These are phyloP conservation scores for Cantharis nigra DNA, from an alignment of 2,888 invertebrate genomes.

Conservation along the genomic window DNA sequence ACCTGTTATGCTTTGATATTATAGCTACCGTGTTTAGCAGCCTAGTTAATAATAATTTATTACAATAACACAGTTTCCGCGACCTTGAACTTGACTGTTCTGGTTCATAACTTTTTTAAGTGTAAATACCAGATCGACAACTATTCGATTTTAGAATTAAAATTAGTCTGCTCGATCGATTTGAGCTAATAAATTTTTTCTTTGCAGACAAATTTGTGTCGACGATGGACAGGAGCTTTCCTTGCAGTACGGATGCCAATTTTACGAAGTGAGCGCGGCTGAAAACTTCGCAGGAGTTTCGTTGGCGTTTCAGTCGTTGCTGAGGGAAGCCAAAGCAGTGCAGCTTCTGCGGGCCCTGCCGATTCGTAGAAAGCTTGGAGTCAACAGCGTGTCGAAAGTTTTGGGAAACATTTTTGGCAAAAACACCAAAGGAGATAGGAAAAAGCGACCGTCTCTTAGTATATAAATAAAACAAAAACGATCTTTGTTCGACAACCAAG, in stretches of 20 bases:
- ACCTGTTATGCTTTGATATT: background rate
- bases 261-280: conserved; percentile 84
- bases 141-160: background rate
- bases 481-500: background rate
- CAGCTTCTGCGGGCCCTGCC: conserved; percentile 70
- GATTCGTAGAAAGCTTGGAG: conserved; percentile 73
- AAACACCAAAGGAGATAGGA: conserved; percentile 75
- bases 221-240: conserved; percentile 82
- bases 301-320: conserved; percentile 76
- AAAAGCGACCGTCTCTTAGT: conserved; percentile 77
- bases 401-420: conserved; percentile 81
- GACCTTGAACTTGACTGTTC: conserved; percentile 12
- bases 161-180: background rate
- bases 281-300: conserved; percentile 82
- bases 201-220: conserved; percentile 72
- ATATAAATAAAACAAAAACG: conserved; percentile 59
- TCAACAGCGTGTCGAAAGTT: conserved; percentile 78
- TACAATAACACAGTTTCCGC: conserved; percentile 12
- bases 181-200: conserved; percentile 21
- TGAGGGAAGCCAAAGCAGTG: conserved; percentile 77
- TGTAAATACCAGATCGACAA: background rate
- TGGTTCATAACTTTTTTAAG: background rate
- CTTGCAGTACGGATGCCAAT: conserved; percentile 77
- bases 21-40: conserved; percentile 8
- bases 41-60: conserved; percentile 16